These are phyloP conservation scores for Candidula unifasciata DNA, from an alignment of 2,888 invertebrate genomes.

Conservation along the genomic window DNA sequence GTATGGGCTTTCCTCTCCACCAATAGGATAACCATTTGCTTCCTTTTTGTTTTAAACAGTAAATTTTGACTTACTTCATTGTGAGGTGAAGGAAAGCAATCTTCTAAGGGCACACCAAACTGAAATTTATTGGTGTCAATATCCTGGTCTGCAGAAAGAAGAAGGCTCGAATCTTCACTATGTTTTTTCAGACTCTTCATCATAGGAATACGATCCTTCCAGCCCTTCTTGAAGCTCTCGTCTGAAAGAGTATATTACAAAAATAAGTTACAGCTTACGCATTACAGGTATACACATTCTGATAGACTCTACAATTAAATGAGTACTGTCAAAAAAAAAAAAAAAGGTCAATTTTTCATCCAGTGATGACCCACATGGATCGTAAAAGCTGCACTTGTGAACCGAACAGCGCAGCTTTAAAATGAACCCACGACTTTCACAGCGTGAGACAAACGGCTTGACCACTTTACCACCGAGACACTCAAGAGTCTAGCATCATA, in stretches of 20 bases:
- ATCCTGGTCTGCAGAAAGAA: constrained; percentile 61
- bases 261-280: neutral
- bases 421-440: too few relatives aligned
- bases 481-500: too few relatives aligned
- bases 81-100: constrained; percentile 84
- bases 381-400: too few relatives aligned
- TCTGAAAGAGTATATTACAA: constrained; percentile 30
- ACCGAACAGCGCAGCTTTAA: too few relatives aligned
- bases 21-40: too few relatives aligned
- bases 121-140: constrained; percentile 77
- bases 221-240: constrained; percentile 81
- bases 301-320: neutral
- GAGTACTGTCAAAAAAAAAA: neutral
- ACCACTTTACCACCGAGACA: too few relatives aligned
- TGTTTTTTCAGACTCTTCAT: constrained; percentile 79
- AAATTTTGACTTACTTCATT: constrained; percentile 75
- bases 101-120: constrained; percentile 91
- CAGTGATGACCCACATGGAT: too few relatives aligned
- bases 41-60: too few relatives aligned
- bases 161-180: constrained; percentile 62
- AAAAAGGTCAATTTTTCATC: neutral
- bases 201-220: constrained; percentile 88
- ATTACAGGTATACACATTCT: neutral
- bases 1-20: too few relatives aligned
- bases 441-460: too few relatives aligned